These are phyloP conservation scores for Myanophis thanlyinensis DNA, from an alignment of 2,113 vertebrate species.

Conservation along the genomic window DNA sequence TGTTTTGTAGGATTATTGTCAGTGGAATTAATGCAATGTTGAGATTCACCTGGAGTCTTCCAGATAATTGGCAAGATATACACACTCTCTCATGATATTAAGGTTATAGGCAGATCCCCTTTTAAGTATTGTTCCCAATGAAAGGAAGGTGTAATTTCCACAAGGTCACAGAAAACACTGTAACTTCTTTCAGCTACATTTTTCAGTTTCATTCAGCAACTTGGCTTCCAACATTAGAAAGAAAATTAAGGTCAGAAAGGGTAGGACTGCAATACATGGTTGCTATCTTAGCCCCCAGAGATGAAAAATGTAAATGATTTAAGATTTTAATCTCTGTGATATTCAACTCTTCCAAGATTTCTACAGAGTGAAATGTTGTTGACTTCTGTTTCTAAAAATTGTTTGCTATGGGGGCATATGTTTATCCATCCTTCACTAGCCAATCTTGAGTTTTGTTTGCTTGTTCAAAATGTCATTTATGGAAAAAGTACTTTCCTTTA, in stretches of 20 bases:
- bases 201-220: background rate
- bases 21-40: no score
- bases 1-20: no score
- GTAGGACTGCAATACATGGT: background rate
- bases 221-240: background rate
- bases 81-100: background rate
- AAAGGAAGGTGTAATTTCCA: background rate
- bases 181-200: background rate
- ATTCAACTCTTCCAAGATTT: background rate
- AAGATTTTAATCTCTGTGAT: background rate
- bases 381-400: background rate
- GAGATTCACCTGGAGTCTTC: background rate
- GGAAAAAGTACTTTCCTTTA: background rate
- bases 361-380: background rate
- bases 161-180: background rate
- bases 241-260: background rate
- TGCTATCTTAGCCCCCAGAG: no score
- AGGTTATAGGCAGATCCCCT: background rate
- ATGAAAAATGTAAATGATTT: background rate
- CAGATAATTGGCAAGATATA: background rate
- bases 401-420: background rate
- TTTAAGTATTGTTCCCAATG: background rate
- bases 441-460: background rate
- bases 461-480: constrained; percentile 23
- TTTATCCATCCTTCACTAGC: background rate